Evolutionary conservation across 2,113 vertebrate genomes (phyloP).

Genomic region (Festucalex cinctus): DNA sequence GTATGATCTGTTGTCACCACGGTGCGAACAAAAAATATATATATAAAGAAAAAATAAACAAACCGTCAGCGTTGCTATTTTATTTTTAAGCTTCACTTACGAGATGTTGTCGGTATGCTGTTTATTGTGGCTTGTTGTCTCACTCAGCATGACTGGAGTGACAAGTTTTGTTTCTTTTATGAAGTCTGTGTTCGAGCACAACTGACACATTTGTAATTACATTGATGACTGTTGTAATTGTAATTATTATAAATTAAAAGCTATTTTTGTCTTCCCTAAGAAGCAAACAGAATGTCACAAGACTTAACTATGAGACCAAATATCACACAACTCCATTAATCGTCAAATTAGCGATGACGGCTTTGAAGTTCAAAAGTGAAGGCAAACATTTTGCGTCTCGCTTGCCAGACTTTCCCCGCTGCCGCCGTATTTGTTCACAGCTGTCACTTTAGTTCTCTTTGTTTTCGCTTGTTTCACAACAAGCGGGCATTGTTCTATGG

Average conservation of each 20-base stretch:
- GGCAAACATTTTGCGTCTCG: conserved; percentile 44
- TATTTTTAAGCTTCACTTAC: not conserved
- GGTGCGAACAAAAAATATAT: not conserved
- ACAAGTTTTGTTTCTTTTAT: not conserved
- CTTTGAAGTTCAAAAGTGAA: conserved; percentile 46
- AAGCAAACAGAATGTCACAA: not conserved
- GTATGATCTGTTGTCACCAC: not conserved
- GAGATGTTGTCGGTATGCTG: not conserved
- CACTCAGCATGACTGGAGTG: not conserved
- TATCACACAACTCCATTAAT: conserved; percentile 33
- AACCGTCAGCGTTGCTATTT: not conserved
- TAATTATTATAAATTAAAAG: conserved; percentile 27
- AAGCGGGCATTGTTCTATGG: conserved; percentile 60
- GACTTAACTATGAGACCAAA: conserved; percentile 37
- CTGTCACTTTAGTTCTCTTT: conserved; percentile 59
- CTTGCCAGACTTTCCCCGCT: conserved; percentile 54
- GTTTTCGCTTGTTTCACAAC: conserved; percentile 41
- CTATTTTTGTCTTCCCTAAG: conserved; percentile 15
- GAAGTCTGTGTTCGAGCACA: not conserved
- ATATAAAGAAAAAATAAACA: too few relatives aligned
- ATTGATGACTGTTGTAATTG: not conserved
- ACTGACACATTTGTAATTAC: conserved; percentile 8
- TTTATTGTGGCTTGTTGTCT: not conserved
- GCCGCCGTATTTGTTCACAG: conserved; percentile 55
- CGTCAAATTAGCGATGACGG: conserved; percentile 60